Evolutionary conservation across 2,113 vertebrate species (phyloP).

Genomic region (Haemorhous mexicanus): DNA sequence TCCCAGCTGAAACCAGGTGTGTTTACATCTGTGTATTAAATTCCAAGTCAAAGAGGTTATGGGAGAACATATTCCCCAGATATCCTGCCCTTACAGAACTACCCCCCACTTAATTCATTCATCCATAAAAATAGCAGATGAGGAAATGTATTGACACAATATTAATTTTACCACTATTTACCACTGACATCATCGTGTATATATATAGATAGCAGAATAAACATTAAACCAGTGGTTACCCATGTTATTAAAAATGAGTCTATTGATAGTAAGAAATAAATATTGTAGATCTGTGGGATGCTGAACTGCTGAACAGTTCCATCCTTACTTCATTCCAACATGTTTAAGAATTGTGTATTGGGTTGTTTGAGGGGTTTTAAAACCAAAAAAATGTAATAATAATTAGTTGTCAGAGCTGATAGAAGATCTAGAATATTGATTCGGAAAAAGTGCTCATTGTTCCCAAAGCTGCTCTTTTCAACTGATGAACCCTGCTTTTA

Average conservation of each 20-base stretch:
- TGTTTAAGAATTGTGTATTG: background rate
- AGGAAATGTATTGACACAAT: background rate
- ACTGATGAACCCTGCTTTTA: background rate
- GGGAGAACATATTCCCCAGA: background rate
- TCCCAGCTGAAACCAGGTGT: constrained; percentile 61
- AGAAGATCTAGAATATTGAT: background rate
- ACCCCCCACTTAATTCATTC: background rate
- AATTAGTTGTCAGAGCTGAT: background rate
- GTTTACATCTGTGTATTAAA: constrained; percentile 42
- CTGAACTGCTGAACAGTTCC: background rate
- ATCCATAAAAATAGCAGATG: constrained; percentile 12
- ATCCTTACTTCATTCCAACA: background rate
- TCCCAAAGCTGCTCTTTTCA: background rate
- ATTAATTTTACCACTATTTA: background rate
- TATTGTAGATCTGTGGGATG: background rate
- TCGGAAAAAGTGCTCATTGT: background rate
- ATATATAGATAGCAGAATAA: background rate
- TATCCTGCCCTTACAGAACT: background rate
- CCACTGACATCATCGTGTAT: background rate
- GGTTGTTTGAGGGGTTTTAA: background rate
- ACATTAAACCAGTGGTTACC: background rate
- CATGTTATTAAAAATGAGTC: background rate
- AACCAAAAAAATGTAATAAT: background rate
- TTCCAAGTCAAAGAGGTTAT: constrained; percentile 8
- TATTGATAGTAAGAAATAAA: background rate